phyloP scores from a whole-genome alignment of 2,888 invertebrate species.

The Neelides folsomi region DNA sequence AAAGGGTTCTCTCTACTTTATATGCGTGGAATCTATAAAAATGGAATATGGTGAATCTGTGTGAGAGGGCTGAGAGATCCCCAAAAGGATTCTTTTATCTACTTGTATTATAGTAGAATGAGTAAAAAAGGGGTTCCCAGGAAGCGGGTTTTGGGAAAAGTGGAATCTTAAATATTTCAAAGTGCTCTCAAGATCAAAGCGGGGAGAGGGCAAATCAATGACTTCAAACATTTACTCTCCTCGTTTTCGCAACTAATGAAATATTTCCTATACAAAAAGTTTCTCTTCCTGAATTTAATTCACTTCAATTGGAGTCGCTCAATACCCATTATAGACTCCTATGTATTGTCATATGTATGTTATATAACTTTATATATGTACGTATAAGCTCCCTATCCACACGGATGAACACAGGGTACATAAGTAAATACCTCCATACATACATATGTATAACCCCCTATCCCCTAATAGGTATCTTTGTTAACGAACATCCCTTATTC shows the following conservation, averaged over 20 bases:
- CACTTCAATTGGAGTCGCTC: not conserved
- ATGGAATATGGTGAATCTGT: no score
- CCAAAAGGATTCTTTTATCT: not conserved
- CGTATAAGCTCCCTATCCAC: no score
- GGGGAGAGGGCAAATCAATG: slow-evolving; percentile 13
- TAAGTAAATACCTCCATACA: no score
- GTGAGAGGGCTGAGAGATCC: no score
- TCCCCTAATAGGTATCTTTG: no score
- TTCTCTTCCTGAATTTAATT: slow-evolving; percentile 1
- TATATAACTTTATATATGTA: no score
- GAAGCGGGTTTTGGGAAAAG: slow-evolving; percentile 11
- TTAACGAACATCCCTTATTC: no score
- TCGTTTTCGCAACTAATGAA: slow-evolving; percentile 20
- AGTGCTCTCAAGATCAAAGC: slow-evolving; percentile 19
- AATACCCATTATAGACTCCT: not conserved
- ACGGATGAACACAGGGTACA: no score
- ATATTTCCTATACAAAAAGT: slow-evolving; percentile 17
- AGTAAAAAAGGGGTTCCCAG: slow-evolving; percentile 4
- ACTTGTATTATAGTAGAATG: slow-evolving; percentile 3
- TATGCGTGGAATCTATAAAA: no score
- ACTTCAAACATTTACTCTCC: slow-evolving; percentile 20
- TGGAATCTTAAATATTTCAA: slow-evolving; percentile 30
- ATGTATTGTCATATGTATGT: no score
- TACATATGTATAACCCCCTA: no score
- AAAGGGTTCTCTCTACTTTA: not conserved